Percentiles rank a stretch among this genome's conserved stretches.
Conservation (phyloP, 2,113 vertebrate genomes). For the Oreochromis tanganicae region DNA sequence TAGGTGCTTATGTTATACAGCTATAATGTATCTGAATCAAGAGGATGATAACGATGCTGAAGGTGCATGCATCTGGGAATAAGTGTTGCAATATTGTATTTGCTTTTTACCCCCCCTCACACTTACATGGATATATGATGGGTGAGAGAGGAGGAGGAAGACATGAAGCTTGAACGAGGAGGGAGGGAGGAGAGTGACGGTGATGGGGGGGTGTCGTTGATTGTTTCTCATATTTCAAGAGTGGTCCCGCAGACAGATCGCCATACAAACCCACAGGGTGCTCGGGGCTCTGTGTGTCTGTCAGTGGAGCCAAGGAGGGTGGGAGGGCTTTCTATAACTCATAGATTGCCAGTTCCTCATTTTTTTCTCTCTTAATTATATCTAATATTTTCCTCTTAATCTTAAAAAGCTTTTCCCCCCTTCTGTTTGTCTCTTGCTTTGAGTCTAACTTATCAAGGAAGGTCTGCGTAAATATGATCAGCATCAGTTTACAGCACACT, state of each 20-base stretch:
- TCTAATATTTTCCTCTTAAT: neutral
- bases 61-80: neutral
- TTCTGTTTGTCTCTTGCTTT: neutral
- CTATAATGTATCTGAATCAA: neutral
- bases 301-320: constrained; percentile 27
- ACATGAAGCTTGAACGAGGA: neutral
- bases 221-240: constrained; percentile 66
- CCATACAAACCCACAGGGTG: constrained; percentile 46
- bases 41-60: neutral
- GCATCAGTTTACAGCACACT: neutral
- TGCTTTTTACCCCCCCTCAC: neutral
- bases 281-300: constrained; percentile 44
- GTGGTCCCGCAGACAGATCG: constrained; percentile 63
- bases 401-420: neutral
- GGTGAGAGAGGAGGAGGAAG: constrained; percentile 5
- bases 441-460: neutral
- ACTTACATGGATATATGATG: neutral
- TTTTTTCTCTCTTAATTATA: neutral
- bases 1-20: neutral
- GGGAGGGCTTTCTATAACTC: constrained; percentile 28
- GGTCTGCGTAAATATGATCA: constrained; percentile 33
- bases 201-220: constrained; percentile 39
- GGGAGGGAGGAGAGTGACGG: constrained; percentile 33
- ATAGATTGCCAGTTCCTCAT: neutral
- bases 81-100: neutral